A percentile compares a stretch with the other conserved stretches of the same genome.
Conservation (phyloP, 2,113 vertebrate genomes). For the Xerus inauris region DNA sequence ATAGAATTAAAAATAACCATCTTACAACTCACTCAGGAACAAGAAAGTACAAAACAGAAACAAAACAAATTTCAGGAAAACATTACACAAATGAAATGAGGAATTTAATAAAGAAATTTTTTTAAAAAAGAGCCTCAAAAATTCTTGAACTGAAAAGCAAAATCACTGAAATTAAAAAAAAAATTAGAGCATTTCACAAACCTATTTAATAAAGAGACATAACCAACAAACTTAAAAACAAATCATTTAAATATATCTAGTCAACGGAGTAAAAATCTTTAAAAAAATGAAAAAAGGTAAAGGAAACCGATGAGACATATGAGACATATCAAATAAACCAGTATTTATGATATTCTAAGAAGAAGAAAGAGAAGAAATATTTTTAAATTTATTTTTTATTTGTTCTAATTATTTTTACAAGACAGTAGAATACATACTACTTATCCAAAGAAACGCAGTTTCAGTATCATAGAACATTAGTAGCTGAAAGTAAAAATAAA, state of each 20-base stretch:
- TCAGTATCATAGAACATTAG: no score
- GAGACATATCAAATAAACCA: not conserved
- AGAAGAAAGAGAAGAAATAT: not conserved
- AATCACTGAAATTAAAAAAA: no score
- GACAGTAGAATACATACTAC: no score
- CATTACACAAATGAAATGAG: not conserved
- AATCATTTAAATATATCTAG: not conserved
- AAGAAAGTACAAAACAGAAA: not conserved
- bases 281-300: not conserved
- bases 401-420: no score
- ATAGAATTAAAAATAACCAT: not conserved
- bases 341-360: not conserved
- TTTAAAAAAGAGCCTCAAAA: not conserved
- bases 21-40: no score
- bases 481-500: no score
- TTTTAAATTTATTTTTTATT: no score
- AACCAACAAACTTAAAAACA: not conserved
- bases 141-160: no score
- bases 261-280: not conserved
- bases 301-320: not conserved
- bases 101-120: not conserved
- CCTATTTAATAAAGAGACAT: not conserved
- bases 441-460: no score
- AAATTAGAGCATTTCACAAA: not conserved
- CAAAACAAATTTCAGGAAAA: not conserved